Percentiles rank a stretch among this genome's conserved stretches.
Evolutionary conservation across 1,140 invertebrate genomes (phyloP).

Genomic region (Rhizoglyphus robini): DNA sequence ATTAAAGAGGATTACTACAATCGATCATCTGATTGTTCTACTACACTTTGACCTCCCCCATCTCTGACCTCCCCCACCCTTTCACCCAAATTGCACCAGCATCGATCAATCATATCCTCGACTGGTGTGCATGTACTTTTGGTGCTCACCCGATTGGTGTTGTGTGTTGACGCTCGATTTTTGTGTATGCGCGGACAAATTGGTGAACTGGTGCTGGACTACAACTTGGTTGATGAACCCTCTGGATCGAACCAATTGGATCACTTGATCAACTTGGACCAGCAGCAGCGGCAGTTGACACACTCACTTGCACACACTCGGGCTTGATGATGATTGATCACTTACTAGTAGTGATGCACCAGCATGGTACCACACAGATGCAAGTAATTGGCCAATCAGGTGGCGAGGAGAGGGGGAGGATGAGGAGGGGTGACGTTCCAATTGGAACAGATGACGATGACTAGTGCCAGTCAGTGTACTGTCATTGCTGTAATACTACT

Average conservation of each 20-base stretch:
- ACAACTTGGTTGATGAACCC: neutral
- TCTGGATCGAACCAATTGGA: neutral
- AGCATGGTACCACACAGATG: neutral
- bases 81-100: too few relatives aligned
- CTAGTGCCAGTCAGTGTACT: neutral
- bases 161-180: too few relatives aligned
- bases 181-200: too few relatives aligned
- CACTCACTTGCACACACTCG: too few relatives aligned
- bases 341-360: neutral
- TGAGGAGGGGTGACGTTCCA: neutral
- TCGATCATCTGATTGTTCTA: too few relatives aligned
- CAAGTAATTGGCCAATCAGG: neutral
- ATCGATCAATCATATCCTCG: too few relatives aligned
- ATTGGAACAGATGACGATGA: neutral
- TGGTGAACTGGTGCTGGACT: neutral
- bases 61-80: too few relatives aligned
- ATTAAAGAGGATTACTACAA: too few relatives aligned
- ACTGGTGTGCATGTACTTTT: too few relatives aligned
- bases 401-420: neutral
- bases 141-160: too few relatives aligned
- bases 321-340: neutral
- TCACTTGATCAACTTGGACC: neutral
- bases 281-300: neutral
- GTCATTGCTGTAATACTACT: too few relatives aligned
- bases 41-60: too few relatives aligned